Percentiles rank a stretch among this genome's conserved stretches.
Conservation (phyloP, 2,888 invertebrate species). For the Lordiphosa fenestrarum region DNA sequence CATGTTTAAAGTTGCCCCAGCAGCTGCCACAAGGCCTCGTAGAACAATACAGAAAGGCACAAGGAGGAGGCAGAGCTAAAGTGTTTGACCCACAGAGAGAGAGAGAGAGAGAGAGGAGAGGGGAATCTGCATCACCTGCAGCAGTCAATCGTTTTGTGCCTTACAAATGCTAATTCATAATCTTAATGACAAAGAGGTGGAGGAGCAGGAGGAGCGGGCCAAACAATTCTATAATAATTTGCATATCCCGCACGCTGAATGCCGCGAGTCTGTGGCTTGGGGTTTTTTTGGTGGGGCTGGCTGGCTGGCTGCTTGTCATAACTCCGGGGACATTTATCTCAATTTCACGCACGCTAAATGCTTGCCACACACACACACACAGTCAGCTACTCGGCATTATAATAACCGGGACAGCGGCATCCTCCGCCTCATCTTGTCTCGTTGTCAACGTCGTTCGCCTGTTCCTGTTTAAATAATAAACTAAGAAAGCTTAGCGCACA, state of each 20-base stretch:
- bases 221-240: slow-evolving; percentile 50
- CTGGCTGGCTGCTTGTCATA: slow-evolving; percentile 38
- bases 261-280: slow-evolving; percentile 3
- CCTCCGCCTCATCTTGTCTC: slow-evolving; percentile 26
- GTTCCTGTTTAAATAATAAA: slow-evolving; percentile 62
- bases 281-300: slow-evolving; percentile 2
- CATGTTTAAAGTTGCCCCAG: slow-evolving; percentile 35
- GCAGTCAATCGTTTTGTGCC: slow-evolving; percentile 24
- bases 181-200: slow-evolving; percentile 49
- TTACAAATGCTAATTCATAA: slow-evolving; percentile 58
- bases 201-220: slow-evolving; percentile 15
- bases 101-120: no score
- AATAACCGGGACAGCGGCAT: slow-evolving; percentile 44
- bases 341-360: slow-evolving; percentile 65
- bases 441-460: slow-evolving; percentile 46
- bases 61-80: no score
- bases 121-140: no score
- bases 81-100: no score
- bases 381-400: slow-evolving; percentile 49
- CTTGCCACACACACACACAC: slow-evolving; percentile 29
- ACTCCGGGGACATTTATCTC: slow-evolving; percentile 55
- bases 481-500: slow-evolving; percentile 61
- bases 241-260: slow-evolving; percentile 37
- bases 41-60: slow-evolving; percentile 28
- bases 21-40: slow-evolving; percentile 39